Evolutionary conservation across 2,113 vertebrate species (phyloP).

Genomic region (Natator depressus): DNA sequence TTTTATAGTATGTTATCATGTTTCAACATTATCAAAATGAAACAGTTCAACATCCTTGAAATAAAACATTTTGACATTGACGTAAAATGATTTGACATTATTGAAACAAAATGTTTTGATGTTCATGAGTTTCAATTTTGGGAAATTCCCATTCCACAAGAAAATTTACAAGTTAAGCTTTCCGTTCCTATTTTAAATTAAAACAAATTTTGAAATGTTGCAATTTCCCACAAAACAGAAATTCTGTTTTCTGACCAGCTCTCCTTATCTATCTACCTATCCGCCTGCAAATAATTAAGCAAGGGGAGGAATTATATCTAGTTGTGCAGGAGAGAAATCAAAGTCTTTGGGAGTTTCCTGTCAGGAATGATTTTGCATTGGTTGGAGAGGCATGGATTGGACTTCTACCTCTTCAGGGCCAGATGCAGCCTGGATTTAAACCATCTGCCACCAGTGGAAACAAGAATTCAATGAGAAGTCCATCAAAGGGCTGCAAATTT

Average conservation of each 20-base stretch:
- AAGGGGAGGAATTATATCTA: background rate
- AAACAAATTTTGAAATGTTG: no score
- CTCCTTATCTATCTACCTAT: background rate
- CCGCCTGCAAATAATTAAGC: background rate
- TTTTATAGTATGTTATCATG: no score
- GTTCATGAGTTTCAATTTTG: no score
- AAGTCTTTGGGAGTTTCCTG: background rate
- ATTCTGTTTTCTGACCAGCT: background rate
- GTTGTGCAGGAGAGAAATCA: background rate
- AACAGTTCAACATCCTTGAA: no score
- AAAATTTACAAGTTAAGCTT: no score
- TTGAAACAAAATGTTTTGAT: no score
- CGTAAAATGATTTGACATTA: no score
- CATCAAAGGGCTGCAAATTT: accelerated
- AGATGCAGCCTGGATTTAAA: background rate
- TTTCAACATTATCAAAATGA: no score
- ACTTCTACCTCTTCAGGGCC: background rate
- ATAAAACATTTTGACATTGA: no score
- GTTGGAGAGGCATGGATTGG: background rate
- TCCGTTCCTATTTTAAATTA: no score
- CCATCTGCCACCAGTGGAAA: background rate
- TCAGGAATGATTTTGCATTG: accelerated
- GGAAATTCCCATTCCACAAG: no score
- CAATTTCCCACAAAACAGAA: no score
- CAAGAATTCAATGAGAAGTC: background rate